phyloP scores from a whole-genome alignment of 2,113 vertebrate genomes.

The Serinus canaria region DNA sequence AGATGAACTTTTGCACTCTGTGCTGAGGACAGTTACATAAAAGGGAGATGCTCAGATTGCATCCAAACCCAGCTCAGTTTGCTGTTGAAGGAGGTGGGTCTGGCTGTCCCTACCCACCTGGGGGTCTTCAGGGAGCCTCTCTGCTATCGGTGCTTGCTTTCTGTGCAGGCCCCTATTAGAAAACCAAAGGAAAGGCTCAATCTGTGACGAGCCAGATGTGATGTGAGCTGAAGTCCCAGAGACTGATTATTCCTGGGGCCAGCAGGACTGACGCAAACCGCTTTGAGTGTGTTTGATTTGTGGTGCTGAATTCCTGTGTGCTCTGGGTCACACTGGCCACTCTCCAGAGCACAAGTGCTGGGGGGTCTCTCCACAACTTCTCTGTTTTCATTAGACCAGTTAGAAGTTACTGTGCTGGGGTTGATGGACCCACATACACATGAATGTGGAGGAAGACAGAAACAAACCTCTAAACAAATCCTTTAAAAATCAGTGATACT shows the following conservation, averaged over 20 bases:
- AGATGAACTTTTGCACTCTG: not conserved
- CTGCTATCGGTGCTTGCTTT: not conserved
- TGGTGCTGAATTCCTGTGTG: not conserved
- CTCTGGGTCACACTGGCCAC: not conserved
- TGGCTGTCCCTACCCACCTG: not conserved
- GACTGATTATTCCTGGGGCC: not conserved
- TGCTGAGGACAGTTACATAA: not conserved
- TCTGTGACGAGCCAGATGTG: not conserved
- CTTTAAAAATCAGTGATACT: not conserved
- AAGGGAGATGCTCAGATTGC: not conserved
- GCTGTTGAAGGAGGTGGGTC: not conserved
- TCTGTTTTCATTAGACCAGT: not conserved
- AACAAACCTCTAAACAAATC: not conserved
- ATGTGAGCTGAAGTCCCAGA: not conserved
- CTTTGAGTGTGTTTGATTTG: not conserved
- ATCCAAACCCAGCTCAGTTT: not conserved
- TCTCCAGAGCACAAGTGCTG: not conserved
- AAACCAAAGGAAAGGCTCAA: not conserved
- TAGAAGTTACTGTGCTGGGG: not conserved
- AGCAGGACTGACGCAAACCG: fast-evolving
- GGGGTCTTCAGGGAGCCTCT: not conserved
- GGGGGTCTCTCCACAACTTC: not conserved
- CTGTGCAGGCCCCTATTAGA: not conserved
- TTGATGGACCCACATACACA: not conserved
- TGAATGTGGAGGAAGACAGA: fast-evolving